These are phyloP conservation scores for Microctenopoma steveboyesi DNA, from an alignment of 2,797 vertebrate species.

Conservation along the genomic window DNA sequence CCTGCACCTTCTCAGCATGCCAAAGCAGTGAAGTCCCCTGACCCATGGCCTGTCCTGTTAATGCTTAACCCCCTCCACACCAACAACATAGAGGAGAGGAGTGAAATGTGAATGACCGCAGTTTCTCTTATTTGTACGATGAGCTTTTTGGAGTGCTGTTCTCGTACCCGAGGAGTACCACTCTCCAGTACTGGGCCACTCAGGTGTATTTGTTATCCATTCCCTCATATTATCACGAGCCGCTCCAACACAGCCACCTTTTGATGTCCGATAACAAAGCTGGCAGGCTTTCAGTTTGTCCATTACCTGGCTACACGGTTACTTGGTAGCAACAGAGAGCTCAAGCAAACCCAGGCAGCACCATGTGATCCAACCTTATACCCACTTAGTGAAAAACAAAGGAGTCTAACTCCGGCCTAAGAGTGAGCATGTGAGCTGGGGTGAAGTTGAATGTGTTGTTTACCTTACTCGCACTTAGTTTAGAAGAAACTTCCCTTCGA, in stretches of 20 bases:
- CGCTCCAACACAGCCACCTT: constrained; percentile 13
- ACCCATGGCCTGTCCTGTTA: constrained; percentile 65
- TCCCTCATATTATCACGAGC: constrained; percentile 17
- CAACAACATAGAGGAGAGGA: not conserved
- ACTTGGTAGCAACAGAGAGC: constrained; percentile 43
- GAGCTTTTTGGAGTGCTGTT: not conserved
- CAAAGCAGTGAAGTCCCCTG: constrained; percentile 42
- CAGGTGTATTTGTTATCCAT: constrained; percentile 30
- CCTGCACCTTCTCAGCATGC: constrained; percentile 26
- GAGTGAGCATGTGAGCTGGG: constrained; percentile 36
- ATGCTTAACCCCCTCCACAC: constrained; percentile 56
- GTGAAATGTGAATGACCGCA: not conserved
- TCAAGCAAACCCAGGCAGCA: constrained; percentile 30
- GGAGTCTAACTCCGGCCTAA: constrained; percentile 14
- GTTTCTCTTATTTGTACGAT: constrained; percentile 5
- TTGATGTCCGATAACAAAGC: constrained; percentile 50
- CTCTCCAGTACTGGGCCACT: not conserved
- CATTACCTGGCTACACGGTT: constrained; percentile 61
- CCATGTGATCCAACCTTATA: constrained; percentile 36
- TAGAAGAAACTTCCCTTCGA: constrained; percentile 54
- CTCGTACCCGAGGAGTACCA: not conserved
- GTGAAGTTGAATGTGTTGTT: constrained; percentile 58
- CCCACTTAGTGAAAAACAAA: constrained; percentile 43
- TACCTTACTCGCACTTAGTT: constrained; percentile 57
- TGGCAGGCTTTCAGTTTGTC: constrained; percentile 49